Base-by-base conservation (phyloP, 2,888 invertebrate genomes). In the Phanerotoma sp. region DNA sequence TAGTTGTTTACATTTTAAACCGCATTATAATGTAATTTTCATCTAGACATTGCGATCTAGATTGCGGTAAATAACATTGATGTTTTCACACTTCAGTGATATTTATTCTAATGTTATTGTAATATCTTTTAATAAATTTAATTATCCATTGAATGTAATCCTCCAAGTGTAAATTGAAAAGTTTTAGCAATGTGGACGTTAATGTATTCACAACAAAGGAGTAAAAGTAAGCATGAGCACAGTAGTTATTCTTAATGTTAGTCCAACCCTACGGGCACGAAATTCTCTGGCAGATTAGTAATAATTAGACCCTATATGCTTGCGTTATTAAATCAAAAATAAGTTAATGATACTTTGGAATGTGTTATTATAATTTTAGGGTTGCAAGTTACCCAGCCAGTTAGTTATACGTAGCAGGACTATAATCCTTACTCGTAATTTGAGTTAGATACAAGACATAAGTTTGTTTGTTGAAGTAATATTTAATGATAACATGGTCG, bases 281-380 rank as follows among this genome's bases (percentile, higher is more conserved):
- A 40, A n/a, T 20, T 49, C 37, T 16, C 7, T 9, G 28, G 51
- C 51, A 53, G 52, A 56, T 67, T 67, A 66, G 66, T 67, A 69
- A 68, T 67, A 67, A 66, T 68, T 68, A 65, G 62, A 41, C 54
- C 33, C 54, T 51, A 58, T 51, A 5, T n/a, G 15, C n/a, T 7
- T 50, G 55, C 60, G 62, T 68, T 68, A 69, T 69, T 66, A 67
- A 69, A 68, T 69, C 66, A 68, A 61, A 61, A 49, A 40, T 40
- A 49, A 49, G 18, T 38, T 7, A 11, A 28, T 13, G 16, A 25
- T 3, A 45, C 18, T n/a, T 45, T 28, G 32, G 18, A 15, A 30
- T 32, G 20, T 42, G 42, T 42, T 13, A 25, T n/a, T 9, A 4
- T 33, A 9, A 22, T 20, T 11, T 18, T 32, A 33, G 3, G 51